Base-by-base conservation (phyloP, 2,113 vertebrate species). In the Lasiurus borealis region DNA sequence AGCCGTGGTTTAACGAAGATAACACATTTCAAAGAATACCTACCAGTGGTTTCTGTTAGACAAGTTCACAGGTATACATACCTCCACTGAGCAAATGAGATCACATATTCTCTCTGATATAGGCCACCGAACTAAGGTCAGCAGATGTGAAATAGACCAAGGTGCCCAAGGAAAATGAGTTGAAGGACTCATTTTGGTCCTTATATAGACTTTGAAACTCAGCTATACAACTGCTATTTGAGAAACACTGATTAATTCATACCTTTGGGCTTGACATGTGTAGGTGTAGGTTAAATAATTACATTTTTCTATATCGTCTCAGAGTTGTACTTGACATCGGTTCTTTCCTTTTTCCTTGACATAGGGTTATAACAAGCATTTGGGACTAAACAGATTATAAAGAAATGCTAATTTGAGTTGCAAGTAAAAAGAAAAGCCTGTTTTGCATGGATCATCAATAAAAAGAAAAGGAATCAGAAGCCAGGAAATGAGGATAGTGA, bases 11-110 rank as follows among this genome's bases (percentile, higher is more conserved):
- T 72, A 96, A 84, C 95, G 95, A 92, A 97, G 95, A 97, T 86
- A 97, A 97, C 9, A 88, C 77, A 96, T 97, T 97, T 98, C 97
- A 98, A 97, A 98, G 97, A 96, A 96, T 87, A 44, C 88, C 95
- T 88, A 77, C 34, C 16, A 76, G 78, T 71, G 71, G 46, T 44
- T 90, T 92, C 76, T 73, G 36, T 68, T 73, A 57, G 78, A 72
- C 69, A 81, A 34, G 57, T 34, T 92, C 77, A 69, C 8, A 86
- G 40, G 27, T 68, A 40, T n/a, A 29, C 36, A 77, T 40, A 31
- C 10, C 23, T 77, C 64, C 36, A 78, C 18, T 40, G 25, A 96
- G 34, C n/a, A 75, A 72, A 83, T 50, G 25, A 46, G 82, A 78
- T 78, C 36, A 25, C 10, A 52, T 66, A 25, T 76, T 90, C 52